Evolutionary conservation across 2,888 invertebrate species (phyloP), one percentile per base, ranked within the genome.

Genomic region (Spodoptera exigua): DNA sequence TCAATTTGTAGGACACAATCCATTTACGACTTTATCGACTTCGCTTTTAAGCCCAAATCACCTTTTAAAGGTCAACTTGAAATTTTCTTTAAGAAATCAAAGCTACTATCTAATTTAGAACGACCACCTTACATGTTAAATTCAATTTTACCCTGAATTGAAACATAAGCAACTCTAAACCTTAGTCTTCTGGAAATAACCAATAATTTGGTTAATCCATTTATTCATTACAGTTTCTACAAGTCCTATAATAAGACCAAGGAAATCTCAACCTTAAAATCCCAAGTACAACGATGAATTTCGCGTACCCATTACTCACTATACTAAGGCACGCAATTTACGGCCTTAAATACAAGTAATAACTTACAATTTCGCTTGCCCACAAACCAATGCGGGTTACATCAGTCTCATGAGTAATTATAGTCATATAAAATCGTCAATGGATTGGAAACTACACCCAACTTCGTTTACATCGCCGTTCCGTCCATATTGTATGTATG

Each of bases 401-500:
- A 41, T 55, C 55, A 70, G 70, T 56, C 74, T 70, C 55, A 40
- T 44, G 9, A 58, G 46, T 61, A 53, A 43, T n/a, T 39, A 34
- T 34, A 40, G 13, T 53, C 56, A 21, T 40, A 66, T 13, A 61
- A 65, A 67, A 67, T n/a, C 60, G 55, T 76, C 70, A 80, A 79
- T 77, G 77, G 59, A 79, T 72, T 68, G 68, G 53, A 63, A 49
- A 62, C 74, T 85, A 90, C 11, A 92, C 87, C 75, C 79, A 80
- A 0, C 80, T 84, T 13, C 77, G 80, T 54, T 87, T 89, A 76
- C 92, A 92, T 11, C 79, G 77, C 40, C 92, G 63, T 34, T 89
- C 91, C 14, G 81, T 81, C 92, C 92, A 93, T 58, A 92, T 83
- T 0, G 76, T 68, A 80, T 91, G 90, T 17, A 92, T 90, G 4